Evolutionary conservation across 1,140 invertebrate species (phyloP).

Genomic region (Capitella teleta): DNA sequence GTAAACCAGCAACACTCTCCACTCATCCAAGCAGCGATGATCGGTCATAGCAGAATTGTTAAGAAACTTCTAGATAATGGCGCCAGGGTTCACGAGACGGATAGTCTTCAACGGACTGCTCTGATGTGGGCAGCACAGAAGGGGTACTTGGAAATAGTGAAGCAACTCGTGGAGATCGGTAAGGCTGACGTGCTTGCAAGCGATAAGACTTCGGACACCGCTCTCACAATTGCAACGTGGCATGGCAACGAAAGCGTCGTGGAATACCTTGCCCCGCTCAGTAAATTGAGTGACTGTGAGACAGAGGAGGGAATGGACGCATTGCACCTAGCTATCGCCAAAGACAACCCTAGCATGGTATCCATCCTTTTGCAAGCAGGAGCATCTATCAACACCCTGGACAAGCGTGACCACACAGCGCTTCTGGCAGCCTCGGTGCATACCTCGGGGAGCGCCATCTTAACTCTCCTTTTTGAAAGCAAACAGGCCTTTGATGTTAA

Average conservation of each 20-base stretch:
- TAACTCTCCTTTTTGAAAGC: conserved; percentile 11
- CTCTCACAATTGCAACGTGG: conserved; percentile 50
- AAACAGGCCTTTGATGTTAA: conserved; percentile 4
- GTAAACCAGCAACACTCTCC: not conserved
- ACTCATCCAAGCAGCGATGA: conserved; percentile 1
- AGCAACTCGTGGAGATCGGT: conserved; percentile 39
- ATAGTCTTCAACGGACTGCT: not conserved
- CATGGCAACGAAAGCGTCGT: conserved; percentile 39
- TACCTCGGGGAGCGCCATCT: conserved; percentile 37
- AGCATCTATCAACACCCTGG: conserved; percentile 69
- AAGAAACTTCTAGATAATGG: conserved; percentile 1
- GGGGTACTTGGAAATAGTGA: conserved; percentile 1
- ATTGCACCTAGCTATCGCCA: conserved; percentile 72
- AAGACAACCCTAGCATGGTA: conserved; percentile 77
- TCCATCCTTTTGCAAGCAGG: conserved; percentile 65
- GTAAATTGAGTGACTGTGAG: conserved; percentile 23
- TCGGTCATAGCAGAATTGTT: conserved; percentile 3
- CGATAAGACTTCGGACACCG: conserved; percentile 4
- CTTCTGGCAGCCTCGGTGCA: conserved; percentile 38
- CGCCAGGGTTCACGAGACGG: not conserved
- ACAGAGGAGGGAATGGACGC: conserved; percentile 56
- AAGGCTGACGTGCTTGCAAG: conserved; percentile 40
- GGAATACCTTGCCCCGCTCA: conserved; percentile 16
- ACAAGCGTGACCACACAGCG: conserved; percentile 62
- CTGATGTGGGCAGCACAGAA: conserved; percentile 9